phyloP scores from a whole-genome alignment of 2,113 vertebrate genomes.

The Hippocampus abdominalis region DNA sequence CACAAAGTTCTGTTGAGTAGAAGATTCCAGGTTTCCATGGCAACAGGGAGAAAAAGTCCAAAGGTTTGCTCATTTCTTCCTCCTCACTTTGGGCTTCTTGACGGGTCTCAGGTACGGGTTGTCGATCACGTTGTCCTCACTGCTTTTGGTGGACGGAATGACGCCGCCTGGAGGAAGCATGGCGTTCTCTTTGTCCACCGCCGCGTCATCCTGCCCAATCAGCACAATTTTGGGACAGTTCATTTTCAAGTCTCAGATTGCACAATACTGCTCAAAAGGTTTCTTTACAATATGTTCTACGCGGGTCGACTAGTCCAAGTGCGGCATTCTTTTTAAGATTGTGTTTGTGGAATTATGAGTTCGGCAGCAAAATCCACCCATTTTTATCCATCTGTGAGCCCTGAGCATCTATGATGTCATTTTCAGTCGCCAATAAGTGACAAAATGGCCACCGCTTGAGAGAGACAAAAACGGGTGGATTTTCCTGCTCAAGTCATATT shows the following conservation, averaged over 20 bases:
- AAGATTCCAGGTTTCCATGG: background rate
- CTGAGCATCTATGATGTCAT: too few species aligned
- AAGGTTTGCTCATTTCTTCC: constrained; percentile 85
- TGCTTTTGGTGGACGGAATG: constrained; percentile 77
- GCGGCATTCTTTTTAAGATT: too few species aligned
- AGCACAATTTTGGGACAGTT: too few species aligned
- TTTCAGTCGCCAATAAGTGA: too few species aligned
- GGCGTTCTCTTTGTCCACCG: constrained; percentile 90
- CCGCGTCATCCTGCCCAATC: constrained; percentile 80
- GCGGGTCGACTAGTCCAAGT: too few species aligned
- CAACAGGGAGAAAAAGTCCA: background rate
- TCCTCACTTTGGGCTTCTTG: constrained; percentile 95
- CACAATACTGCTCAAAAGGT: background rate
- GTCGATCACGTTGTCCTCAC: constrained; percentile 90
- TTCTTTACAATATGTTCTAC: too few species aligned
- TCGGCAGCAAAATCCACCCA: too few species aligned
- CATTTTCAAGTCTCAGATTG: background rate
- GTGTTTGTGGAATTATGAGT: too few species aligned
- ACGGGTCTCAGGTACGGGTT: constrained; percentile 96
- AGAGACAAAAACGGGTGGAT: too few species aligned
- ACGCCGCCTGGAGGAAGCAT: constrained; percentile 82
- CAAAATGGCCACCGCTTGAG: too few species aligned
- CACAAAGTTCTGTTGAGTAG: constrained; percentile 12
- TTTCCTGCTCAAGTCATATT: too few species aligned
- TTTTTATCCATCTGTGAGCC: too few species aligned